A percentile compares a stretch with the other conserved stretches of the same genome.
phyloP scores from a whole-genome alignment of 2,888 invertebrate species.

The Pammene aurita region DNA sequence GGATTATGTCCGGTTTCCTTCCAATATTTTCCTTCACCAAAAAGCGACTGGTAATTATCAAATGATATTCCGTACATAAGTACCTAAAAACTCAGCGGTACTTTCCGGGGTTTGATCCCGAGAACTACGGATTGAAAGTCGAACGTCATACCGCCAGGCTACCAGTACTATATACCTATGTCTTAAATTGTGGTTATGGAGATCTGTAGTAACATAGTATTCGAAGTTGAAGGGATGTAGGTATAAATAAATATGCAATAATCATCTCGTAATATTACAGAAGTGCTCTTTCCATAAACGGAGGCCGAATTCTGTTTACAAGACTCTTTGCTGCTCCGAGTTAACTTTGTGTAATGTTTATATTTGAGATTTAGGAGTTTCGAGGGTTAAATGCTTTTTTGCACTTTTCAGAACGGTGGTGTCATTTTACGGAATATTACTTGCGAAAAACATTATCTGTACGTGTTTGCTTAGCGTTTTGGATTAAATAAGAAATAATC shows the following conservation, averaged over 20 bases:
- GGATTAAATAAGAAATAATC: too few species aligned
- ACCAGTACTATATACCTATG: too few species aligned
- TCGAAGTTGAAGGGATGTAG: background rate
- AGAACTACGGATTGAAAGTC: too few species aligned
- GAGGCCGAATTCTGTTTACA: constrained; percentile 35
- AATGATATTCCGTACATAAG: too few species aligned
- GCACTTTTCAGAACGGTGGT: constrained; percentile 8
- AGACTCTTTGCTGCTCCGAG: constrained; percentile 34
- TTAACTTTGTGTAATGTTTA: constrained; percentile 36
- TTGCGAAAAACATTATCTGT: constrained; percentile 9
- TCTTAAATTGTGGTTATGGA: too few species aligned
- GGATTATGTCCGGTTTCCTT: too few species aligned
- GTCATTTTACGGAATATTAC: constrained; percentile 21
- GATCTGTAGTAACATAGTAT: too few species aligned
- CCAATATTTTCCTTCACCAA: too few species aligned
- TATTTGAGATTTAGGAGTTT: constrained; percentile 34
- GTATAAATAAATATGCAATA: constrained; percentile 28
- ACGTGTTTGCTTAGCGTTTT: constrained; percentile 1
- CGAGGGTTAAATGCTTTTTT: constrained; percentile 29
- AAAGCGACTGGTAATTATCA: too few species aligned
- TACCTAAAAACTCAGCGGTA: too few species aligned
- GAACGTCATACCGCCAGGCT: too few species aligned
- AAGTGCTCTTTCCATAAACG: constrained; percentile 22
- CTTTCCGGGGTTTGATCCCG: too few species aligned
- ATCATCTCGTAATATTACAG: constrained; percentile 29